Evolutionary conservation across 2,797 vertebrate genomes (phyloP).

Genomic region (Oreochromis mossambicus): DNA sequence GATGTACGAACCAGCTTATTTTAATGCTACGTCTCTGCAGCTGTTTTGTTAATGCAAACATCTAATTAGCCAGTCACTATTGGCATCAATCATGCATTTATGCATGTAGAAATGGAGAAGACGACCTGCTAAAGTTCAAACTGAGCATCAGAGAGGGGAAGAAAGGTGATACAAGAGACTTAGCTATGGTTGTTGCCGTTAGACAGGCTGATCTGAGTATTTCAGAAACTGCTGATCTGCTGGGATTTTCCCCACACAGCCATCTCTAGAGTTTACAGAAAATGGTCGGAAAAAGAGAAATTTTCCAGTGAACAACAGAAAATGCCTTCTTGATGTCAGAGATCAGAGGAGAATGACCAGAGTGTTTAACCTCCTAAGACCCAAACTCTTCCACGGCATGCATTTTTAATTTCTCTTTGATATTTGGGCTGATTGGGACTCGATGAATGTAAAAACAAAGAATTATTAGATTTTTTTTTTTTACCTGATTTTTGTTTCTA

Average conservation of each 20-base stretch:
- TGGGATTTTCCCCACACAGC: neutral
- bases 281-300: neutral
- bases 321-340: neutral
- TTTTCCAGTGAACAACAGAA: neutral
- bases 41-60: neutral
- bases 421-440: no score
- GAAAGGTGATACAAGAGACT: neutral
- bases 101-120: neutral
- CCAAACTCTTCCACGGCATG: no score
- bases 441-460: no score
- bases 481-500: no score
- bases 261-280: neutral
- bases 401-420: no score
- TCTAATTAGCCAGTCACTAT: neutral
- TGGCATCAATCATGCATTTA: neutral
- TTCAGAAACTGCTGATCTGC: neutral
- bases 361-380: neutral
- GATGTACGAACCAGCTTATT: neutral
- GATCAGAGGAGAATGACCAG: neutral
- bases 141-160: neutral
- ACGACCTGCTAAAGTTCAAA: neutral
- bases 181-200: neutral
- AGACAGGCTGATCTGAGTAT: neutral
- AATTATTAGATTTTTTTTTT: no score
- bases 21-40: neutral